These are phyloP conservation scores for Mobula hypostoma DNA, from an alignment of 2,113 vertebrate genomes.

Conservation along the genomic window DNA sequence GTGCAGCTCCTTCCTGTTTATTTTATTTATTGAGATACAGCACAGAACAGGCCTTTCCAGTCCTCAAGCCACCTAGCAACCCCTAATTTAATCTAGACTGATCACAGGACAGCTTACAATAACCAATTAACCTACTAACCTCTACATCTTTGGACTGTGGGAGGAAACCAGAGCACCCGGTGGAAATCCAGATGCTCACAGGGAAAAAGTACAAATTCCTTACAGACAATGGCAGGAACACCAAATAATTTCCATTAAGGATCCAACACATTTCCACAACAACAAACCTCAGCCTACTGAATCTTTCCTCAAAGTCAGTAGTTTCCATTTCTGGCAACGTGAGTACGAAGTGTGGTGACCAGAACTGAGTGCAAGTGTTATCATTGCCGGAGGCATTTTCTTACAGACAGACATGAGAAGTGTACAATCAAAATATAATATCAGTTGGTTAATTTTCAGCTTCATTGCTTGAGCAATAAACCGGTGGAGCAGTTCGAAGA, in stretches of 20 bases:
- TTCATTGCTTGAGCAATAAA: background rate
- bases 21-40: too few species aligned
- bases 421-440: background rate
- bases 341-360: background rate
- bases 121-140: too few species aligned
- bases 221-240: too few species aligned
- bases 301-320: background rate
- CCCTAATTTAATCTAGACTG: too few species aligned
- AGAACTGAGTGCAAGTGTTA: background rate
- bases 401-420: background rate
- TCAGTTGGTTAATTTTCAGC: background rate
- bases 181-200: too few species aligned
- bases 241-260: background rate
- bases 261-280: background rate
- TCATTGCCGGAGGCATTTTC: background rate
- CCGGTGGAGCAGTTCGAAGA: background rate
- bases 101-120: too few species aligned
- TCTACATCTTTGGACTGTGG: too few species aligned
- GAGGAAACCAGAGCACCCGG: too few species aligned
- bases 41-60: too few species aligned
- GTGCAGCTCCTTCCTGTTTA: too few species aligned
- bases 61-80: too few species aligned
- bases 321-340: background rate
- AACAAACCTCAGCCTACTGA: background rate
- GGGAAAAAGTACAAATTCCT: too few species aligned